These are phyloP conservation scores for Heliothis peltigera DNA, from an alignment of 2,888 invertebrate species.

Conservation along the genomic window DNA sequence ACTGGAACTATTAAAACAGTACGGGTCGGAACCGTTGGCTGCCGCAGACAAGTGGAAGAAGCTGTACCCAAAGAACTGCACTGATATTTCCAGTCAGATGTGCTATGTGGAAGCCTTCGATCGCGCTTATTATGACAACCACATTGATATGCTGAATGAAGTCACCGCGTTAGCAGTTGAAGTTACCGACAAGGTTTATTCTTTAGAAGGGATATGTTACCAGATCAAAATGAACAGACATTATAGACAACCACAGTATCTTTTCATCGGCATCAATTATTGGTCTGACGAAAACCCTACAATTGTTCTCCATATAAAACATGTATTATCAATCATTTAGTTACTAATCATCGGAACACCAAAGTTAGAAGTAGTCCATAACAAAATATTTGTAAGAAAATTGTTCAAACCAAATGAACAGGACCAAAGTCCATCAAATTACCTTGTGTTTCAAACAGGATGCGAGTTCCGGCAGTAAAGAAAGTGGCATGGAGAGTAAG, in stretches of 20 bases:
- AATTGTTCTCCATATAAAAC: too few relatives aligned
- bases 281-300: too few relatives aligned
- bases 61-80: constrained; percentile 78
- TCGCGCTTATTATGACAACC: constrained; percentile 71
- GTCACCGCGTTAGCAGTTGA: constrained; percentile 14
- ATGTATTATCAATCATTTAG: too few relatives aligned
- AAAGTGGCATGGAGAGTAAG: constrained; percentile 15
- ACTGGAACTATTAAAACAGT: constrained; percentile 77
- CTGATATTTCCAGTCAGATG: constrained; percentile 74
- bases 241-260: too few relatives aligned
- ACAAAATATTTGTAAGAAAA: too few relatives aligned
- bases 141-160: constrained; percentile 67
- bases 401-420: neutral
- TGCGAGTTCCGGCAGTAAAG: constrained; percentile 39
- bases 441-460: constrained; percentile 10
- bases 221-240: too few relatives aligned
- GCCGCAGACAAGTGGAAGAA: constrained; percentile 76
- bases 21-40: constrained; percentile 69
- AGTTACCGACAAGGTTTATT: constrained; percentile 2
- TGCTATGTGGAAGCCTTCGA: constrained; percentile 75
- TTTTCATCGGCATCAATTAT: too few relatives aligned
- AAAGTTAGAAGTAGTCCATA: too few relatives aligned
- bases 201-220: neutral
- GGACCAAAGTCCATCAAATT: neutral
- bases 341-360: too few relatives aligned